Evolutionary conservation across 2,888 invertebrate genomes (phyloP), one percentile per base, ranked within the genome.

Genomic region (Philereme vetulata): DNA sequence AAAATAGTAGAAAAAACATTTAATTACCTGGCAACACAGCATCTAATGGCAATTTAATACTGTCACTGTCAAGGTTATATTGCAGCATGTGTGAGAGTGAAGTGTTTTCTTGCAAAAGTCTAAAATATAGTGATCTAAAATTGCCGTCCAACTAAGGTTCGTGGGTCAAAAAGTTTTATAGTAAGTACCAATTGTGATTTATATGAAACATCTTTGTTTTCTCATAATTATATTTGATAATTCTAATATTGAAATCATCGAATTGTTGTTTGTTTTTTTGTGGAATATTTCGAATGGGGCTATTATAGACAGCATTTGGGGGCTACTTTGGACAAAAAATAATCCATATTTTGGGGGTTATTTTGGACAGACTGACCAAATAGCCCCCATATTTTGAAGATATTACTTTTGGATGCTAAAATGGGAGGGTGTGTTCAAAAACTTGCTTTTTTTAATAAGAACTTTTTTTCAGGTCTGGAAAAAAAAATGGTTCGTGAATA

Each of bases 221-320:
- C 45, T 52, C 52, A 52, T 52, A 35, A 51, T 51, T 51, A 43
- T 51, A 44, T 44, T 44, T 43, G 7, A 43, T 43, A 43, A 8
- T 8, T 44, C 11, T 8, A 44, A 44, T 44, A 51, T 51, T 51
- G 51, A 38, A 51, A 51, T 51, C 38, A 51, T 51, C 51, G 51
- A 38, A 51, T 51, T 51, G 38, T 51, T 43, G 43, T 43, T 38
- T 38, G 51, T 51, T 51, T 52, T 52, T 52, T 52, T 45, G 52
- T 52, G 52, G 52, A 52, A 52, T 52, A 52, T 52, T 52, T 52
- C 52, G 52, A 52, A 52, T 52, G 52, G 52, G 52, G 52, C 52
- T 52, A 52, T 52, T 52, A 52, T 52, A 42, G 52, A 45, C 45
- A 52, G 44, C 45, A 45, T 52, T 51, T 51, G 51, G 51, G 51